phyloP scores from a whole-genome alignment of 1,140 invertebrate genomes.

The Delia radicum region DNA sequence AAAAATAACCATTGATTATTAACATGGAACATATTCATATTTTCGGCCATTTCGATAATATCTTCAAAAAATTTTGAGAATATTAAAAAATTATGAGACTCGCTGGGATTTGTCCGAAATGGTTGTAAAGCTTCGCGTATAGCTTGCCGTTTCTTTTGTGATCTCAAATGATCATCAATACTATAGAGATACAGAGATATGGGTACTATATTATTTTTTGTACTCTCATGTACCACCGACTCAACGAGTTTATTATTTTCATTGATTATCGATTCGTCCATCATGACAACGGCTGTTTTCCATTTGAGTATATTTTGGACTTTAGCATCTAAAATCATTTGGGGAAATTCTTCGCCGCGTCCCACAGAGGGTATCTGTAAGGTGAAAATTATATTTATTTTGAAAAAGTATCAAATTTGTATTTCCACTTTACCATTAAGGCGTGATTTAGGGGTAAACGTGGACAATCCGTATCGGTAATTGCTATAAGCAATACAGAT shows the following conservation, averaged over 20 bases:
- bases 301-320: constrained; percentile 64
- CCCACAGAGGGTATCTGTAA: constrained; percentile 62
- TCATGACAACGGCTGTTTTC: constrained; percentile 68
- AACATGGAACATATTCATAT: constrained; percentile 66
- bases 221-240: constrained; percentile 44
- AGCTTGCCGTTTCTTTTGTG: constrained; percentile 39
- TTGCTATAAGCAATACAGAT: constrained; percentile 67
- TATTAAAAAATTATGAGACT: constrained; percentile 49
- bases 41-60: constrained; percentile 69
- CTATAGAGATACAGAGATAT: constrained; percentile 48
- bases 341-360: constrained; percentile 69
- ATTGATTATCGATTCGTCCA: constrained; percentile 65
- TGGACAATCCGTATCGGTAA: constrained; percentile 70
- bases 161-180: constrained; percentile 41
- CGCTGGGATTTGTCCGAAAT: constrained; percentile 37
- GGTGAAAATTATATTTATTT: background rate
- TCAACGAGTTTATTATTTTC: constrained; percentile 42
- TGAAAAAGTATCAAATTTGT: background rate
- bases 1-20: constrained; percentile 78
- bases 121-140: constrained; percentile 35
- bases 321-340: constrained; percentile 72
- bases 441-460: constrained; percentile 65
- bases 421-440: constrained; percentile 57
- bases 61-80: constrained; percentile 56
- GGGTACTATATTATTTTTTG: constrained; percentile 46